Evolutionary conservation across 2,113 vertebrate genomes (phyloP).

Genomic region (Urocynchramus pylzowi): DNA sequence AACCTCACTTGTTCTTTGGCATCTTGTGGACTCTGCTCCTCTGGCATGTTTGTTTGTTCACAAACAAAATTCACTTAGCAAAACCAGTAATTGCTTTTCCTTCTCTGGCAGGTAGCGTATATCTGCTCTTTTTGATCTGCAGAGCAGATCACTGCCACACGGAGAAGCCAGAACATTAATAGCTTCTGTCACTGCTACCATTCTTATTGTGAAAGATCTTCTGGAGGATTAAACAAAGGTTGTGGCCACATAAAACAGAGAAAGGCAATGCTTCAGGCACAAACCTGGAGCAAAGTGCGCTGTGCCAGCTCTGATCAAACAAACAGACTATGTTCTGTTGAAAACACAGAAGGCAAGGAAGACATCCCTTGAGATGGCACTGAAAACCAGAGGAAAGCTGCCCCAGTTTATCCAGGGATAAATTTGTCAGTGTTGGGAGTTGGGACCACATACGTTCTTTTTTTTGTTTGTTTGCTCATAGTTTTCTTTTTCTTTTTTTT

Average conservation of each 20-base stretch:
- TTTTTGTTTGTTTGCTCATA: not conserved
- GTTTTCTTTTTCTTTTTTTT: not conserved
- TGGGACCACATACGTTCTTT: not conserved
- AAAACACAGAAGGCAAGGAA: not conserved
- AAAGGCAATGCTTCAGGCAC: not conserved
- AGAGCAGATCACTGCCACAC: not conserved
- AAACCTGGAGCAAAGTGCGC: not conserved
- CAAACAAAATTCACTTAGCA: not conserved
- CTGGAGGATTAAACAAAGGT: slow-evolving; percentile 29
- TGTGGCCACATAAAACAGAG: slow-evolving; percentile 17
- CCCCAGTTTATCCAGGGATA: not conserved
- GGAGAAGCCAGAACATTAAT: slow-evolving; percentile 7
- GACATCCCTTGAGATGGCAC: not conserved
- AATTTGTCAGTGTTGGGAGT: not conserved
- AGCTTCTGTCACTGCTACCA: slow-evolving; percentile 27
- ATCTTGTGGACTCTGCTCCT: not conserved
- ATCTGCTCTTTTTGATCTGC: not conserved
- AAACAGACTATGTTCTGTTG: not conserved
- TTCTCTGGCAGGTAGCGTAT: not conserved
- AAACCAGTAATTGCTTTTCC: not conserved
- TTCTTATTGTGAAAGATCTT: not conserved
- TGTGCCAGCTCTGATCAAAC: slow-evolving; percentile 26
- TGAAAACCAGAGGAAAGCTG: not conserved
- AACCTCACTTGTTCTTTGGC: not conserved
- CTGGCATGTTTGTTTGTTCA: not conserved